Evolutionary conservation across 2,797 vertebrate species (phyloP).

Genomic region (Meriones psammophilus): DNA sequence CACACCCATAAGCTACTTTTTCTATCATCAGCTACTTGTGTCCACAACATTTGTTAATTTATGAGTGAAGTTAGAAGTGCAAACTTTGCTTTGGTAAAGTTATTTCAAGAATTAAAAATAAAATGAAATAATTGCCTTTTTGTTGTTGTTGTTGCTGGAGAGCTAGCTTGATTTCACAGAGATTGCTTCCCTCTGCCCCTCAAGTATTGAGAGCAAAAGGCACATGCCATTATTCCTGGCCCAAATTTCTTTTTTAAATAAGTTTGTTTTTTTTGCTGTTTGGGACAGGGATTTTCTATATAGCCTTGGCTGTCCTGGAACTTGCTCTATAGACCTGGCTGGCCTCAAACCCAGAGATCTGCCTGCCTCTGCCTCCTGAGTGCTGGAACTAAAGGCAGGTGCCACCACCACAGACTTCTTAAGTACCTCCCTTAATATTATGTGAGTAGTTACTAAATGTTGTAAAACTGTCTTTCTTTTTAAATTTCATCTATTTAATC

Average conservation of each 20-base stretch:
- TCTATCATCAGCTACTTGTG: not conserved
- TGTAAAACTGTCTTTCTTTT: not conserved
- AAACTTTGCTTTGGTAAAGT: not conserved
- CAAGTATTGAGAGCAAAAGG: not conserved
- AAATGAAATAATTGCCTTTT: not conserved
- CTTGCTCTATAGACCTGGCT: no score
- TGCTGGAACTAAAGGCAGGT: no score
- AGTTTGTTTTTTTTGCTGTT: not conserved
- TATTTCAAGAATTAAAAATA: not conserved
- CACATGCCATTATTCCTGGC: not conserved
- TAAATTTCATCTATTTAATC: no score
- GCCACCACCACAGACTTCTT: not conserved
- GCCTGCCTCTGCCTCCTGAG: no score
- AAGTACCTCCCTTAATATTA: not conserved
- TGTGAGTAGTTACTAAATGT: not conserved
- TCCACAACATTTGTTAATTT: not conserved
- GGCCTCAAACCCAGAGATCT: no score
- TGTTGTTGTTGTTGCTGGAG: not conserved
- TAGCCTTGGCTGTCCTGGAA: no score
- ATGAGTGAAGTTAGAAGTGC: not conserved
- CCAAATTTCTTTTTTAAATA: not conserved
- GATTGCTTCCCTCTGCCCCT: not conserved
- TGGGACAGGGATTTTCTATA: not conserved
- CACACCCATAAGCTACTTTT: not conserved
- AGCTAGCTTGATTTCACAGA: not conserved